Base-by-base conservation (phyloP, 2,888 invertebrate species). In the Caenorhabditis auriculariae region DNA sequence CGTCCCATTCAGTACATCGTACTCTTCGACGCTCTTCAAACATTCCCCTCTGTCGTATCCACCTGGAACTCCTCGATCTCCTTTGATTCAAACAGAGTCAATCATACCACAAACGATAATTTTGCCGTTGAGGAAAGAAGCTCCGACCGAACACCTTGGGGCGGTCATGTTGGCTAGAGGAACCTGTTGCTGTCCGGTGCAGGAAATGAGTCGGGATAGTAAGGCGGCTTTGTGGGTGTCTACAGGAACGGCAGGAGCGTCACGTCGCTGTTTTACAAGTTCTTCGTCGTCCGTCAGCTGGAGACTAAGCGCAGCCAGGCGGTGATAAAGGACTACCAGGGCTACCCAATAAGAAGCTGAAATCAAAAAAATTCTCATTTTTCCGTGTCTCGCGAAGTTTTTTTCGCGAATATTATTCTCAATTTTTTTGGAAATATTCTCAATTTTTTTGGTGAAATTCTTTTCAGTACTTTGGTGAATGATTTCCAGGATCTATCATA, bases 41-140 rank as follows among this genome's bases (percentile, higher is more conserved):
- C 91, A 91, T 82, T 91, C 90, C 39, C 89, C 89, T 68, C 91
- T 86, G 84, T 91, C 90, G 84, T 91, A 91, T 7, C 89, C 89
- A 77, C 89, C 88, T 87, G 74, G 27, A 67, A 59, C 29, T 26
- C n/a, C n/a, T 47, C 19, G n/a, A 6, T 32, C n/a, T 9, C n/a
- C 9, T 24, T 47, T 45, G n/a, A 45, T 42, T 26, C 17, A 15
- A 15, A 55, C 4, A 17, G 29, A 57, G 39, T 19, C 26, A n/a
- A 35, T 37, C 27, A 15, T 17, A 87, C 90, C 91, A 84, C 90
- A 89, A 58, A 89, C 90, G 68, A 91, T 84, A 44, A 91, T 86
- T 47, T 87, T 87, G 43, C 88, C 88, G 69, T 87, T 86, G 56
- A 89, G 84, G 79, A 88, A 87, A 38, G 88, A 89, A 60, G 89